Evolutionary conservation across 92 coral and sea anemone genomes (phyloP), one percentile per base, ranked within the genome.

Genomic region (Paragorgia papillata): DNA sequence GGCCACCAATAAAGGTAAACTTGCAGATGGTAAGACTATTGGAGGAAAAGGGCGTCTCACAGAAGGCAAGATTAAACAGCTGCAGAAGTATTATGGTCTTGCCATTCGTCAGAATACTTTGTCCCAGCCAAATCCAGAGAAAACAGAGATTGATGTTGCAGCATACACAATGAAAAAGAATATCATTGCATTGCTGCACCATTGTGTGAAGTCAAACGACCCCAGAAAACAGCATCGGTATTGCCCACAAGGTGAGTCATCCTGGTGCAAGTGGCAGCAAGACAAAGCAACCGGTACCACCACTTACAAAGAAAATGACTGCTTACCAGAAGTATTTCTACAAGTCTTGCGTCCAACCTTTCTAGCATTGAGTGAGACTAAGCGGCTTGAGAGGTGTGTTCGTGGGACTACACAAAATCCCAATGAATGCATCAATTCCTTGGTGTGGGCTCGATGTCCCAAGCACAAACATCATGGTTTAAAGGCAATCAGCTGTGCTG

Each of bases 81-180:
- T 85, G 13, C 88, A 85, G 32, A 85, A n/a, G 73, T 79, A n/a
- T n/a, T n/a, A n/a, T n/a, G n/a, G n/a, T n/a, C n/a, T n/a, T n/a
- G n/a, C n/a, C n/a, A n/a, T n/a, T 57, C 85, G 79, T 62, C 89
- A 80, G 28, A 80, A 74, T 46, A 80, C 77, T 32, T 15, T 80
- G 3, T n/a, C 57, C 65, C 64, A 56, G 40, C 26, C 76, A 32
- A 63, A 66, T n/a, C n/a, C n/a, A n/a, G n/a, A n/a, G n/a, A n/a
- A n/a, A n/a, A n/a, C n/a, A n/a, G n/a, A n/a, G n/a, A n/a, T n/a
- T n/a, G n/a, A n/a, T n/a, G n/a, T n/a, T n/a, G n/a, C n/a, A n/a
- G n/a, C n/a, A n/a, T n/a, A n/a, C n/a, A n/a, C n/a, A n/a, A n/a
- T n/a, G n/a, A n/a, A n/a, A n/a, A n/a, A n/a, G n/a, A n/a, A n/a